phyloP scores from a whole-genome alignment of 2,113 vertebrate genomes.

The Callionymus lyra region DNA sequence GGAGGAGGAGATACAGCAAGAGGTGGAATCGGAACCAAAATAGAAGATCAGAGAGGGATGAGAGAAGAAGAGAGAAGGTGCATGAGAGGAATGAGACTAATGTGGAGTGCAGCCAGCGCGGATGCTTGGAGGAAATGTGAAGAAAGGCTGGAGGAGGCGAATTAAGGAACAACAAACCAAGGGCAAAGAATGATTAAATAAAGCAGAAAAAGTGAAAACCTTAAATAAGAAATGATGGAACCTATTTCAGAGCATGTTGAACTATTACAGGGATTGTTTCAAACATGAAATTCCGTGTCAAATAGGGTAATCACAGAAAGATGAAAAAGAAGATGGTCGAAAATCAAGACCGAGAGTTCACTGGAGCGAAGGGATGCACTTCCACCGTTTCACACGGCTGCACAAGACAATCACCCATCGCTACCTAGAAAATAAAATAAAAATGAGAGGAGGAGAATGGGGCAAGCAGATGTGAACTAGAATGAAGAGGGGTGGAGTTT shows the following conservation, averaged over 20 bases:
- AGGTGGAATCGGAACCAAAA: conserved; percentile 8
- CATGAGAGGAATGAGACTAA: not conserved
- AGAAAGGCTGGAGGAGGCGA: not conserved
- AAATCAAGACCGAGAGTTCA: conserved; percentile 5
- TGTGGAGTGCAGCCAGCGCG: not conserved
- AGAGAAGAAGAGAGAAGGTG: not conserved
- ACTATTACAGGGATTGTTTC: no score
- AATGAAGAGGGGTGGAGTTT: conserved; percentile 15
- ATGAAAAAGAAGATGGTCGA: conserved; percentile 8
- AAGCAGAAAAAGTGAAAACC: not conserved
- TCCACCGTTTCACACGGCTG: conserved; percentile 27
- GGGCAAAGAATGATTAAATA: not conserved
- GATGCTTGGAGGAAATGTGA: not conserved
- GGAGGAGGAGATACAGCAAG: not conserved
- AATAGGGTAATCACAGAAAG: not conserved
- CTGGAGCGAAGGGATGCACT: conserved; percentile 9
- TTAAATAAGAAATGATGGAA: not conserved
- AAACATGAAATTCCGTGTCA: not conserved
- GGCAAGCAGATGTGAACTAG: conserved; percentile 2
- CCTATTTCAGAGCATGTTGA: no score
- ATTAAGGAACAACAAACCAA: not conserved
- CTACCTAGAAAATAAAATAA: conserved; percentile 2
- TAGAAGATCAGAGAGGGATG: not conserved
- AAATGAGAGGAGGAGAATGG: conserved; percentile 22
- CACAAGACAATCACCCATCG: conserved; percentile 37